phyloP scores from a whole-genome alignment of 2,797 vertebrate species.

The Lycodopsis pacificus region DNA sequence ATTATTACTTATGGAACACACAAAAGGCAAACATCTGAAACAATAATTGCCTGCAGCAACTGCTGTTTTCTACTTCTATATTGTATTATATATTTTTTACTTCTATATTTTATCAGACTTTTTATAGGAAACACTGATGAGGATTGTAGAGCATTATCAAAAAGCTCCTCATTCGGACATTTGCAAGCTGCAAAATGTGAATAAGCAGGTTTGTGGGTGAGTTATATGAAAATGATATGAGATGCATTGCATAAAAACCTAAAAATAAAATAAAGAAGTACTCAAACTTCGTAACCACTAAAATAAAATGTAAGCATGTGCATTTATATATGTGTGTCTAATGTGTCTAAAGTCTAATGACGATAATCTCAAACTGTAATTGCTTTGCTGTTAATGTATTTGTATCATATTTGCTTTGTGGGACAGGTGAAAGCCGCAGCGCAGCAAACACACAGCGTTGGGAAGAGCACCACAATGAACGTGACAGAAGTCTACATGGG shows the following conservation, averaged over 20 bases:
- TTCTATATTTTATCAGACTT: no score
- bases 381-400: not conserved
- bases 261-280: not conserved
- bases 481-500: conserved; percentile 43
- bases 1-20: not conserved
- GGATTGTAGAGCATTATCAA: not conserved
- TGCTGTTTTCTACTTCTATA: not conserved
- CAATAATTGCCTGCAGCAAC: not conserved
- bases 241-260: not conserved
- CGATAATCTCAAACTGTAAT: not conserved
- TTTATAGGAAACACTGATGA: not conserved
- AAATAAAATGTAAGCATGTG: not conserved
- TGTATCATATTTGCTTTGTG: not conserved
- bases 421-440: conserved; percentile 49
- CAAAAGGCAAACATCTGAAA: not conserved
- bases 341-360: not conserved
- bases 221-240: not conserved
- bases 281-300: not conserved
- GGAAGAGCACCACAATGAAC: conserved; percentile 63
- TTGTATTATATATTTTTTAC: no score
- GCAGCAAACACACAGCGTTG: conserved; percentile 9
- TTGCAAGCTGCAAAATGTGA: not conserved
- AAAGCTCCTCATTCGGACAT: not conserved
- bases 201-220: not conserved
- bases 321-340: not conserved